A percentile compares a stretch with the other conserved stretches of the same genome.
Evolutionary conservation across 2,888 invertebrate genomes (phyloP).

Genomic region (Actias luna): DNA sequence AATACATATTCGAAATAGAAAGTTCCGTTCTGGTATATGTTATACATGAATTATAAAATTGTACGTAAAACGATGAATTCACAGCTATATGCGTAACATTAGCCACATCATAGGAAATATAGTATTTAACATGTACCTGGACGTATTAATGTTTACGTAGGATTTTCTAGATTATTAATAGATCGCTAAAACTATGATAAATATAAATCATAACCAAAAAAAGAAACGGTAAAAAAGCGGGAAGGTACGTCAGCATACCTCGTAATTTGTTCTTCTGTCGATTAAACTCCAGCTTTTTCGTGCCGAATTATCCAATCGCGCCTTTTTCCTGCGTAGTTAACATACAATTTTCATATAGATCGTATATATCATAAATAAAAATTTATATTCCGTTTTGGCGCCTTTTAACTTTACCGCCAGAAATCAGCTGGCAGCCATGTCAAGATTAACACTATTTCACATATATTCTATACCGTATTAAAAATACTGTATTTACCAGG

Average conservation of each 20-base stretch:
- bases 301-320: conserved; percentile 52
- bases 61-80: too few relatives aligned
- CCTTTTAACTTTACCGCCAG: conserved; percentile 74
- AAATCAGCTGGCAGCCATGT: conserved; percentile 72
- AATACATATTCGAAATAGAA: too few relatives aligned
- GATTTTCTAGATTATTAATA: conserved; percentile 24
- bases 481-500: conserved; percentile 50
- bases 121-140: not conserved
- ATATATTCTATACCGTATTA: conserved; percentile 20
- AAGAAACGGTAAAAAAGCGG: conserved; percentile 52
- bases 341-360: conserved; percentile 20
- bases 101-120: not conserved
- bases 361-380: conserved; percentile 21
- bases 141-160: not conserved
- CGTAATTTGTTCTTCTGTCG: conserved; percentile 68
- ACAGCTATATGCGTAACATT: not conserved
- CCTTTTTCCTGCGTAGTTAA: conserved; percentile 61
- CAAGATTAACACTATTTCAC: conserved; percentile 30
- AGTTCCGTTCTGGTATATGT: too few relatives aligned
- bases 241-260: conserved; percentile 53
- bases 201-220: conserved; percentile 47
- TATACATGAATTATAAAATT: too few relatives aligned
- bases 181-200: conserved; percentile 17
- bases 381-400: conserved; percentile 49
- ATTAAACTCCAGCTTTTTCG: conserved; percentile 75